Percentiles rank a stretch among this genome's conserved stretches.
Evolutionary conservation across 2,113 vertebrate species (phyloP).

Genomic region (Phasianus colchicus): DNA sequence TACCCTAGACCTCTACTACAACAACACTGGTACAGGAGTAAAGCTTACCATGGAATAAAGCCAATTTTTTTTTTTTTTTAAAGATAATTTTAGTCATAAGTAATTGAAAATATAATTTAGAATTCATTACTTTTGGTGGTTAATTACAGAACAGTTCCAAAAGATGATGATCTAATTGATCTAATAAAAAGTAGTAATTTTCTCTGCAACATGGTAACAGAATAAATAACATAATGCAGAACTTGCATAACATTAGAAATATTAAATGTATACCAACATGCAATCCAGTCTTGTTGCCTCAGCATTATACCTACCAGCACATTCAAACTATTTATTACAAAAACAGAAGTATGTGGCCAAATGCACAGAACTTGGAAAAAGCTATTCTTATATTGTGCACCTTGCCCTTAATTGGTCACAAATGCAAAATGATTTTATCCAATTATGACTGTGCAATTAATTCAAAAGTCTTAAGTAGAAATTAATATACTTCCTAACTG

Average conservation of each 20-base stretch:
- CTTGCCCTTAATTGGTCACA: neutral
- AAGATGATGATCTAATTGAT: slow-evolving; percentile 65
- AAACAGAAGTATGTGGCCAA: rapidly evolving
- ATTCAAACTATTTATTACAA: neutral
- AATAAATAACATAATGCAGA: slow-evolving; percentile 52
- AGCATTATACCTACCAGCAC: neutral
- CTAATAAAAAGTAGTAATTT: slow-evolving; percentile 68
- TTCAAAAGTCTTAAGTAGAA: neutral
- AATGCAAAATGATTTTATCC: neutral
- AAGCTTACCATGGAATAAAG: slow-evolving; percentile 71
- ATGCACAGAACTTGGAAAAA: neutral
- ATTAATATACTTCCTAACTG: neutral
- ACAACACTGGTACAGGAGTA: slow-evolving; percentile 62
- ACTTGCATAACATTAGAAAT: neutral
- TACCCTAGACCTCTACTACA: slow-evolving; percentile 65
- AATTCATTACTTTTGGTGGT: slow-evolving; percentile 73
- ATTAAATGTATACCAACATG: neutral
- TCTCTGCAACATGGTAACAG: slow-evolving; percentile 46
- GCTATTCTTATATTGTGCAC: neutral
- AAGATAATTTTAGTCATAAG: slow-evolving; percentile 70
- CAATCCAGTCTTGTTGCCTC: neutral
- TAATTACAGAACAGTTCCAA: slow-evolving; percentile 77
- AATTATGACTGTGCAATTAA: neutral
- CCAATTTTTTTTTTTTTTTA: neutral
- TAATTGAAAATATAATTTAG: slow-evolving; percentile 77